Evolutionary conservation across 2,888 invertebrate genomes (phyloP), one percentile per base, ranked within the genome.

Genomic region (Drosophila prostipennis): DNA sequence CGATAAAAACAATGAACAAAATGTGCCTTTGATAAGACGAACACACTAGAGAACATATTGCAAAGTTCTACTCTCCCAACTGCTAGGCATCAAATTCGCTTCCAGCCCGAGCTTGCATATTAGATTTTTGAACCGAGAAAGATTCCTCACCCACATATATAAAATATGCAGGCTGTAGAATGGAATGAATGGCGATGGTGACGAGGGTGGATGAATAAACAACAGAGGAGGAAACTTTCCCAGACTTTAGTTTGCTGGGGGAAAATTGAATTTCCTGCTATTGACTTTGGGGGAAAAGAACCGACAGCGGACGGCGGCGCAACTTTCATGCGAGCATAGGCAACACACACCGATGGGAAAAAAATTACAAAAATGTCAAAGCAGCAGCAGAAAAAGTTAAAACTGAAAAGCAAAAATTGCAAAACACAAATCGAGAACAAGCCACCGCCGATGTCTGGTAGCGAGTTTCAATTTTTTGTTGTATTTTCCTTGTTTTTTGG

Each of bases 231-330:
- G 46, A 52, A 71, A 71, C 71, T 63, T 71, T 70, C 52, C 39
- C 63, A 71, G 57, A 60, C 67, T 61, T 78, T 65, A 72, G 75
- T 65, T 70, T 60, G 70, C 56, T 64, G 23, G 65, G 67, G 67
- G 73, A 68, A 80, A 82, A 79, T 78, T 77, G 74, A 73, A 87
- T 79, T 79, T 79, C 57, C 80, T 64, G 73, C 54, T 72, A 72
- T 74, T 72, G 74, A 76, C 76, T 76, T 65, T 48, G 55, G 56
- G 36, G 43, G 39, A 65, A 77, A 77, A 49, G 34, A 55, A 29
- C 63, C 53, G 51, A 37, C 61, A 51, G 51, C 61, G 60, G 43
- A 23, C 61, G 45, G 48, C 34, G 34, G n/a, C n/a, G n/a, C 39
- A 75, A 65, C 55, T 67, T 63, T 59, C 60, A 68, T 68, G 49